Evolutionary conservation across 1,140 invertebrate species (phyloP).

Genomic region (Drosophila azteca): DNA sequence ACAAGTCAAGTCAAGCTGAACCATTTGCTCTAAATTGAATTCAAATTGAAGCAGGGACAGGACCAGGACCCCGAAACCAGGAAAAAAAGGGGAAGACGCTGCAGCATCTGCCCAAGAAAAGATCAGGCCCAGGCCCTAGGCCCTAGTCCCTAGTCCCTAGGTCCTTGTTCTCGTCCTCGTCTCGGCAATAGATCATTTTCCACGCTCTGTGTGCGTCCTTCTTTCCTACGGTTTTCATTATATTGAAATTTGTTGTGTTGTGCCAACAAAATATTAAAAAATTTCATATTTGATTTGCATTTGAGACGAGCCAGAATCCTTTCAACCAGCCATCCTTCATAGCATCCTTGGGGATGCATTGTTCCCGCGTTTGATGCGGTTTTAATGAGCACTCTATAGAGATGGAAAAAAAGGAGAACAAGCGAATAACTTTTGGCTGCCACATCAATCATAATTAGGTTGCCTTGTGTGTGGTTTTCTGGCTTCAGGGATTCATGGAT

Average conservation of each 20-base stretch:
- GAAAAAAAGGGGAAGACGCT: constrained; percentile 56
- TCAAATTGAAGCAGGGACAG: constrained; percentile 59
- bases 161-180: constrained; percentile 15
- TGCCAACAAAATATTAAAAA: constrained; percentile 81
- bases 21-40: constrained; percentile 79
- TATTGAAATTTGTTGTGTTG: constrained; percentile 82
- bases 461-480: constrained; percentile 59
- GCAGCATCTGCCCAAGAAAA: constrained; percentile 77
- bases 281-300: constrained; percentile 83
- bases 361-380: constrained; percentile 67
- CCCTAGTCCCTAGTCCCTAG: constrained; percentile 22
- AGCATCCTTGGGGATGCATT: constrained; percentile 31
- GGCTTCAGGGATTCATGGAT: constrained; percentile 30
- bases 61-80: neutral
- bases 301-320: constrained; percentile 24
- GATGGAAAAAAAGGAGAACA: constrained; percentile 8
- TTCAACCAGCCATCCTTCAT: constrained; percentile 13
- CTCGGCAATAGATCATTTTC: constrained; percentile 80
- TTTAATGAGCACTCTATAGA: constrained; percentile 67
- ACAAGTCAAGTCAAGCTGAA: constrained; percentile 73
- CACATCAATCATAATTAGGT: constrained; percentile 80
- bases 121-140: constrained; percentile 60
- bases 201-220: constrained; percentile 59
- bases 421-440: constrained; percentile 9
- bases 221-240: constrained; percentile 29